A percentile compares a stretch with the other conserved stretches of the same genome.
phyloP scores from a whole-genome alignment of 2,113 vertebrate genomes.

The Hydropotes inermis region DNA sequence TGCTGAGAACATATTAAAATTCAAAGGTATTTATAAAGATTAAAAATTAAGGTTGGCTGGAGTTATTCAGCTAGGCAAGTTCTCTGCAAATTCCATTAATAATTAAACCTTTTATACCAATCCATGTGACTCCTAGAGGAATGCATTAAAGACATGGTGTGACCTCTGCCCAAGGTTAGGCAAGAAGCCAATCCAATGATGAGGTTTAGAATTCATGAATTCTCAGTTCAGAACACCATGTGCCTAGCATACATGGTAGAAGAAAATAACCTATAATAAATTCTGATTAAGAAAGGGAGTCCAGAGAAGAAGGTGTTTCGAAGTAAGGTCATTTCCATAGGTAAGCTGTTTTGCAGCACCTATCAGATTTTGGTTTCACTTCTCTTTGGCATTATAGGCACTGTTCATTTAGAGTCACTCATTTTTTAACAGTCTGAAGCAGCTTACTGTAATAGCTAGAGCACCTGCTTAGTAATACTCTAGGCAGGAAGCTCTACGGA shows the following conservation, averaged over 20 bases:
- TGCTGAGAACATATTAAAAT: conserved; percentile 55
- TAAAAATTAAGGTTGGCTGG: conserved; percentile 53
- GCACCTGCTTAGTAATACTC: conserved; percentile 24
- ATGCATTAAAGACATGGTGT: conserved; percentile 23
- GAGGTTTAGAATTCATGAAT: conserved; percentile 55
- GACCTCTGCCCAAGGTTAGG: conserved; percentile 51
- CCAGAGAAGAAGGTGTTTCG: neutral
- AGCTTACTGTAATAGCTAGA: conserved; percentile 39
- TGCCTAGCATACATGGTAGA: neutral
- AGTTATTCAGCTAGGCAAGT: neutral
- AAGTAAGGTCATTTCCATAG: conserved; percentile 3
- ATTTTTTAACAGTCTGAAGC: conserved; percentile 33
- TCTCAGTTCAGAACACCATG: conserved; percentile 16
- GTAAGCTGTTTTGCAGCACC: neutral
- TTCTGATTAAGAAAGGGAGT: neutral
- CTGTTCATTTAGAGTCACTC: conserved; percentile 62
- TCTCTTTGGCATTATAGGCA: conserved; percentile 30
- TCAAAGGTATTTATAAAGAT: conserved; percentile 62
- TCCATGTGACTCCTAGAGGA: conserved; percentile 42
- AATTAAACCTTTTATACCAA: conserved; percentile 51
- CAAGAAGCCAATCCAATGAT: neutral
- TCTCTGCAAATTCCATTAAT: conserved; percentile 58
- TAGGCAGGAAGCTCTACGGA: neutral
- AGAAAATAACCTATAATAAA: neutral
- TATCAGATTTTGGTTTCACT: conserved; percentile 26